These are phyloP conservation scores for Hozukius guyotensis DNA, from an alignment of 2,797 vertebrate species.

Conservation along the genomic window DNA sequence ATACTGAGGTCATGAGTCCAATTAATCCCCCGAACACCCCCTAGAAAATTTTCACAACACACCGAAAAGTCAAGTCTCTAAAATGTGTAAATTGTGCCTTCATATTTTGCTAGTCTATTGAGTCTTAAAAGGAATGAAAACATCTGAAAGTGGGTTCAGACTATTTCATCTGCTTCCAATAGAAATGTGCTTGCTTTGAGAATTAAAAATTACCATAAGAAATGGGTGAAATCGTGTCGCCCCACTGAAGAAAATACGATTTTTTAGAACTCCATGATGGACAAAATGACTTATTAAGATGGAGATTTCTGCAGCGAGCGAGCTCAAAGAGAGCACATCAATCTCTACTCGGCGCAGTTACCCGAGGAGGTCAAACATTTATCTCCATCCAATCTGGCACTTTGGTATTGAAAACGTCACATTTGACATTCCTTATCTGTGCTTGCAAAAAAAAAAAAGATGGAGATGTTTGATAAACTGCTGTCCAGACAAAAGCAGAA, in stretches of 20 bases:
- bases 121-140: not conserved
- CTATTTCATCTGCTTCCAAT: not conserved
- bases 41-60: not conserved
- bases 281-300: constrained; percentile 16
- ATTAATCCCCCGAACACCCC: not conserved
- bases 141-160: not conserved
- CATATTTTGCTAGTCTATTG: not conserved
- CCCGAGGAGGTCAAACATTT: constrained; percentile 51
- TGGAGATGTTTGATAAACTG: constrained; percentile 63
- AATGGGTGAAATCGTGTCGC: not conserved
- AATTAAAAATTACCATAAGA: not conserved
- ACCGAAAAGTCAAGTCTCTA: not conserved
- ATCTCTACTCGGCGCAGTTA: constrained; percentile 24
- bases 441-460: not conserved
- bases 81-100: not conserved
- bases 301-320: constrained; percentile 18
- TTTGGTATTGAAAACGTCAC: constrained; percentile 48
- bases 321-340: constrained; percentile 10
- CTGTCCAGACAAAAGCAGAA: constrained; percentile 64
- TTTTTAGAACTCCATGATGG: not conserved
- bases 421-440: constrained; percentile 55
- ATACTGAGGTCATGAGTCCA: not conserved
- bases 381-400: constrained; percentile 46
- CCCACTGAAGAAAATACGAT: not conserved
- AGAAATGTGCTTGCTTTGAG: not conserved